Evolutionary conservation across 2,113 vertebrate genomes (phyloP).

Genomic region (Pungitius pungitius): DNA sequence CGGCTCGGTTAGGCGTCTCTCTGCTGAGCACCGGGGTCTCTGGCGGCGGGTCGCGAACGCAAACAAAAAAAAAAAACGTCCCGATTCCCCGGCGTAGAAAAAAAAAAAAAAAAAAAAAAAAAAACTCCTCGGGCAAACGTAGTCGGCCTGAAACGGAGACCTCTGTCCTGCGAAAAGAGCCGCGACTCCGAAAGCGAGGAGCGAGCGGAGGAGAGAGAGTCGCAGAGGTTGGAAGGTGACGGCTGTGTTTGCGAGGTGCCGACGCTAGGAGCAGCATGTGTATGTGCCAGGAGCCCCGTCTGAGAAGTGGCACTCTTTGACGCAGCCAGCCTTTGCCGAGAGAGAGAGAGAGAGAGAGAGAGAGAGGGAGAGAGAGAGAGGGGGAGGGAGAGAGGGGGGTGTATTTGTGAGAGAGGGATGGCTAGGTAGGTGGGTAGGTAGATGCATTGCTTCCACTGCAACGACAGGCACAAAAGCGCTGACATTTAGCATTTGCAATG

Average conservation of each 20-base stretch:
- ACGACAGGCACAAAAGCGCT: constrained; percentile 35
- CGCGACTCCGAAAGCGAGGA: constrained; percentile 17
- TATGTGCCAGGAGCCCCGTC: constrained; percentile 48
- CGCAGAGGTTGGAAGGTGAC: constrained; percentile 82
- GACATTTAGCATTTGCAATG: constrained; percentile 46
- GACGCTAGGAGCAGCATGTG: constrained; percentile 79
- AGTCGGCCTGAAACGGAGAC: constrained; percentile 12
- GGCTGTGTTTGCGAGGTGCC: constrained; percentile 73
- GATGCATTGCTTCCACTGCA: constrained; percentile 14
- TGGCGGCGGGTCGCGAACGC: constrained; percentile 7
- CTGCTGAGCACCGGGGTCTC: constrained; percentile 45
- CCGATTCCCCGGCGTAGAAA: not conserved
- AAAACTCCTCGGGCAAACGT: too few species aligned
- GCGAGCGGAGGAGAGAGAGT: constrained; percentile 56
- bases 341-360: not conserved
- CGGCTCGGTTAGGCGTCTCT: constrained; percentile 49
- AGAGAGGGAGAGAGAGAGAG: not conserved
- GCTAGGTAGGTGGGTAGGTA: constrained; percentile 33
- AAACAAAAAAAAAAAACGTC: constrained; percentile 11
- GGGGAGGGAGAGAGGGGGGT: not conserved
- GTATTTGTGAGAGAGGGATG: not conserved
- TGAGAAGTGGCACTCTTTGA: constrained; percentile 62
- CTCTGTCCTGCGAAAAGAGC: constrained; percentile 47
- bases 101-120: too few species aligned
- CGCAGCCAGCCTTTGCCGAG: constrained; percentile 51